A percentile compares a stretch with the other conserved stretches of the same genome.
phyloP scores from a whole-genome alignment of 92 coral and sea anemone genomes.

The Palythoa caribaeorum region DNA sequence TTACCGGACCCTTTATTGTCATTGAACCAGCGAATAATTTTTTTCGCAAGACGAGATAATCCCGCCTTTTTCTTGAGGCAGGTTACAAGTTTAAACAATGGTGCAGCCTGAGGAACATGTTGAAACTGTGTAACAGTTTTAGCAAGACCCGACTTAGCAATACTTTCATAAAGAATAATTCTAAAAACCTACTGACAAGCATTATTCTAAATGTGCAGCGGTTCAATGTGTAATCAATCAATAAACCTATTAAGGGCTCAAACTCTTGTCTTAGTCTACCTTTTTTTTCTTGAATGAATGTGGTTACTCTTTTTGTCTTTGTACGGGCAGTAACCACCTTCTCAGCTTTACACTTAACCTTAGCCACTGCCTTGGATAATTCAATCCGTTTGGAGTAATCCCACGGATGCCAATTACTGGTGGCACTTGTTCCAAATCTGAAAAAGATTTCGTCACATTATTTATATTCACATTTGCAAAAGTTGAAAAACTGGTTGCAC shows the following conservation, averaged over 20 bases:
- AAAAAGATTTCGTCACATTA: conserved; percentile 48
- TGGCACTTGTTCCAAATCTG: conserved; percentile 56
- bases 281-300: neutral
- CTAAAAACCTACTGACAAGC: conserved; percentile 42
- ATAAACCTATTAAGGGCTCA: neutral
- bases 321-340: conserved; percentile 28
- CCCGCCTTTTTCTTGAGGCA: conserved; percentile 47
- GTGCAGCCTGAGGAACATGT: conserved; percentile 44
- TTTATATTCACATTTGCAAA: conserved; percentile 66
- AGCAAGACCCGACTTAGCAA: conserved; percentile 48
- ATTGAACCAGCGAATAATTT: conserved; percentile 55
- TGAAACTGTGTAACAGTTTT: conserved; percentile 47
- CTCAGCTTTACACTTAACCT: neutral
- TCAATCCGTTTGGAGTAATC: conserved; percentile 33
- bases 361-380: conserved; percentile 1
- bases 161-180: conserved; percentile 38
- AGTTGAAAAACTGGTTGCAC: conserved; percentile 80
- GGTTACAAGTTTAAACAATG: conserved; percentile 49
- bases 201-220: neutral
- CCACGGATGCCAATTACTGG: conserved; percentile 66
- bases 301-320: neutral
- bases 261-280: conserved; percentile 1
- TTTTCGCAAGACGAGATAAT: conserved; percentile 50
- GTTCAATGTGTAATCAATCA: neutral
- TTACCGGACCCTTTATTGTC: neutral